Conservation (phyloP, 2,797 vertebrate species). For the Sebastes oblongus region DNA sequence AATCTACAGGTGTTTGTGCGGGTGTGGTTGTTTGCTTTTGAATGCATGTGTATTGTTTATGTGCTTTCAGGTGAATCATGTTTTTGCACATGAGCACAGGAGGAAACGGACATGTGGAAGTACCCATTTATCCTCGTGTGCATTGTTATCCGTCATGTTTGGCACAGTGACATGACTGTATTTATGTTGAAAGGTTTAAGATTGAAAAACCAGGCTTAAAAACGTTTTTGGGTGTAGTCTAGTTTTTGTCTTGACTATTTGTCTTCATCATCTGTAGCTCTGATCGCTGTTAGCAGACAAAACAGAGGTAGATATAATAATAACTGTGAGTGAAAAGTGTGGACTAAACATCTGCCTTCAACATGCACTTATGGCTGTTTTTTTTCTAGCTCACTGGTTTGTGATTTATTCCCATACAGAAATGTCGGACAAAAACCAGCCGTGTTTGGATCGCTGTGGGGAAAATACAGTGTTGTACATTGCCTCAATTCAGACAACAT, state of each 20-base stretch:
- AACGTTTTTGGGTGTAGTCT: not conserved
- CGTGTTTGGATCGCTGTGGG: not conserved
- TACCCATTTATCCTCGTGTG: slow-evolving; percentile 11
- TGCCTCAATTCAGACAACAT: not conserved
- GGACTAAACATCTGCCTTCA: slow-evolving; percentile 64
- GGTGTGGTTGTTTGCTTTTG: not conserved
- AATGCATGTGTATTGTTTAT: not conserved
- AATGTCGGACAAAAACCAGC: slow-evolving; percentile 26
- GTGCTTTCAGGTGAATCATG: not conserved
- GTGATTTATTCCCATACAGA: slow-evolving; percentile 35
- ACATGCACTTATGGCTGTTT: slow-evolving; percentile 39
- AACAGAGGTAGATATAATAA: slow-evolving; percentile 35
- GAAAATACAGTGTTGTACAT: not conserved
- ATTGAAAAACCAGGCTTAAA: slow-evolving; percentile 32
- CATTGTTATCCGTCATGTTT: slow-evolving; percentile 29
- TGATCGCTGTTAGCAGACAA: slow-evolving; percentile 30
- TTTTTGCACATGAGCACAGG: slow-evolving; percentile 10
- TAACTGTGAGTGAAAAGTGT: slow-evolving; percentile 29
- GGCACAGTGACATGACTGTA: slow-evolving; percentile 14
- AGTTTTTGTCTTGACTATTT: not conserved
- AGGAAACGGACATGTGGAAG: not conserved
- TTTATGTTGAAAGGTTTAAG: slow-evolving; percentile 26
- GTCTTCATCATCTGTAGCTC: not conserved
- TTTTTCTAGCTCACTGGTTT: slow-evolving; percentile 22
- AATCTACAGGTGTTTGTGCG: slow-evolving; percentile 53